Percentiles rank a stretch among this genome's conserved stretches.
Conservation (phyloP, 2,888 invertebrate genomes). For the Eumerus sabulonum region DNA sequence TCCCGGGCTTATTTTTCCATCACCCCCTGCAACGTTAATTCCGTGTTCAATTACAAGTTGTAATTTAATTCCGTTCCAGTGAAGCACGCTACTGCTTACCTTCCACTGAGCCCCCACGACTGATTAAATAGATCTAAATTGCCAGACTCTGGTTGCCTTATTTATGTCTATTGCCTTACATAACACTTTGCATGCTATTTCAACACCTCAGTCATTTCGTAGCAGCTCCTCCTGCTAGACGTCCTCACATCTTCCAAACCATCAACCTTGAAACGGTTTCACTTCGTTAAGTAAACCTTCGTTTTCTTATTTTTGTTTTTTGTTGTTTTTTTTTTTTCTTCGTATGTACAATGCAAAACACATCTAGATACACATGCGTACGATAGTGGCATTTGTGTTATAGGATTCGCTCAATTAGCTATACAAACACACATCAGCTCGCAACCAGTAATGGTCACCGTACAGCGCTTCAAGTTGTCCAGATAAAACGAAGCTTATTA, state of each 20-base stretch:
- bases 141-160: no score
- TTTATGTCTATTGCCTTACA: no score
- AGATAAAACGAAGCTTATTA: constrained; percentile 54
- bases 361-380: no score
- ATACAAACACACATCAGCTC: constrained; percentile 51
- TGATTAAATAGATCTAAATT: no score
- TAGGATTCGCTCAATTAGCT: constrained; percentile 68
- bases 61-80: no score
- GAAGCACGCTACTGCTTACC: no score
- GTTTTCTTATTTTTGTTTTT: constrained; percentile 26
- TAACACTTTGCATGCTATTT: neutral
- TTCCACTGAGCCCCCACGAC: no score
- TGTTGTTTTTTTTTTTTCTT: constrained; percentile 4
- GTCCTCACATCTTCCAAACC: constrained; percentile 17
- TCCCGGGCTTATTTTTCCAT: no score
- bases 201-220: constrained; percentile 10
- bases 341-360: constrained; percentile 30
- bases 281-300: constrained; percentile 49
- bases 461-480: constrained; percentile 23
- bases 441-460: constrained; percentile 17
- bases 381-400: constrained; percentile 7
- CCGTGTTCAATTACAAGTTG: no score
- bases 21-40: no score
- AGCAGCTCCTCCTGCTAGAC: constrained; percentile 2
- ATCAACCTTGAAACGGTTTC: constrained; percentile 53